Conservation (phyloP, 2,888 invertebrate species). For the Lochmaea crataegi region DNA sequence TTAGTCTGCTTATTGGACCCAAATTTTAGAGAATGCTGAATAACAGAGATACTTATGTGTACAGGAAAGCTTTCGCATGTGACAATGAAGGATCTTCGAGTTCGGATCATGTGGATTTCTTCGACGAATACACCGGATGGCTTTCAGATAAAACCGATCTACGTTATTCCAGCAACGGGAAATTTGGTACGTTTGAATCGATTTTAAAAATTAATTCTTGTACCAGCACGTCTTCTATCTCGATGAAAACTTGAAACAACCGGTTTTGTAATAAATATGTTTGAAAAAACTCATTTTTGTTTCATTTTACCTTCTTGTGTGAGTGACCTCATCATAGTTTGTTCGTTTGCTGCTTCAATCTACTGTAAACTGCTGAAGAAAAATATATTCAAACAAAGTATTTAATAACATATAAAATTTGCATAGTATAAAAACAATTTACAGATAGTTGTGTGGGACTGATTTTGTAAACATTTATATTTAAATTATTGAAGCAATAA, state of each 20-base stretch:
- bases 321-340: no score
- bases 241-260: conserved; percentile 8
- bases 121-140: neutral
- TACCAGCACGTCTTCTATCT: conserved; percentile 11
- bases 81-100: neutral
- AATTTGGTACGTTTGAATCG: neutral
- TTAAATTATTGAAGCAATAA: neutral
- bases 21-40: conserved; percentile 2
- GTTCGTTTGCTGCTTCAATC: neutral
- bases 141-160: conserved; percentile 1
- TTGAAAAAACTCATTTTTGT: neutral
- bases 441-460: neutral
- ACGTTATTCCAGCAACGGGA: neutral
- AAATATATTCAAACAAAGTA: neutral
- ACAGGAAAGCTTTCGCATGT: neutral
- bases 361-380: no score
- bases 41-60: conserved; percentile 2
- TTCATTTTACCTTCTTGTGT: neutral
- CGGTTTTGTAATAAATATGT: conserved; percentile 8
- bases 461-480: neutral
- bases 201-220: conserved; percentile 14
- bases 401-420: conserved; percentile 1
- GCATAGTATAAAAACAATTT: conserved; percentile 1
- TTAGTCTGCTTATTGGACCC: neutral
- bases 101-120: neutral